These are phyloP conservation scores for Rhyacophila evoluta DNA, from an alignment of 2,888 invertebrate species.

Conservation along the genomic window DNA sequence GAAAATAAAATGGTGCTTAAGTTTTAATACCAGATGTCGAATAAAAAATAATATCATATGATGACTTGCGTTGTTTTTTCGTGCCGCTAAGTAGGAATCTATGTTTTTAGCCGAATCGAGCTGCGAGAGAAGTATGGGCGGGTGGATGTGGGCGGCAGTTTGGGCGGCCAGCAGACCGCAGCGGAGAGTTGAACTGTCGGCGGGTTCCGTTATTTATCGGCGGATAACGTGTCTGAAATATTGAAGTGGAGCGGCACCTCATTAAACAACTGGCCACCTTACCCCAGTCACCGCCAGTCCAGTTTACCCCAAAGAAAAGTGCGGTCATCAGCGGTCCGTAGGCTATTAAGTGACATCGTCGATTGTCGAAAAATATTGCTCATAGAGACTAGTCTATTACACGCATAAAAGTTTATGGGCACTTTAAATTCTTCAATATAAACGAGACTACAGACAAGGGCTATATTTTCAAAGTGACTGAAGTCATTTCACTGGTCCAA, in stretches of 20 bases:
- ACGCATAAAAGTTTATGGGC: too few species aligned
- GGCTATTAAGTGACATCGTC: background rate
- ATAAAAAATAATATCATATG: too few species aligned
- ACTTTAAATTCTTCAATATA: too few species aligned
- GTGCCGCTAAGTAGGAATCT: background rate
- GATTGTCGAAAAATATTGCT: too few species aligned
- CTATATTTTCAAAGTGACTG: too few species aligned
- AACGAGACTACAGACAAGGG: too few species aligned
- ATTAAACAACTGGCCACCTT: conserved; percentile 40
- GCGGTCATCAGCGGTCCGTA: background rate
- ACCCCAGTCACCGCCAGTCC: background rate
- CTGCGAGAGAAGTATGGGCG: background rate
- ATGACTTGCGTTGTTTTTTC: too few species aligned
- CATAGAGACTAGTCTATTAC: too few species aligned
- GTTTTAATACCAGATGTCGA: too few species aligned
- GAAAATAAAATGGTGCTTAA: too few species aligned
- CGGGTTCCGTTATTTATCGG: conserved; percentile 50
- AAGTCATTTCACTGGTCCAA: too few species aligned
- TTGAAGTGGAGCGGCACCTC: conserved; percentile 48
- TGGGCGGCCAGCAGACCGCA: conserved; percentile 31
- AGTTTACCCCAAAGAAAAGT: background rate
- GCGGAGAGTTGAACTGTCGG: conserved; percentile 46
- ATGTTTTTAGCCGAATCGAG: too few species aligned
- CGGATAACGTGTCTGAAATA: conserved; percentile 52
- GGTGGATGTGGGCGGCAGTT: background rate